Percentiles rank a stretch among this genome's conserved stretches.
These are phyloP conservation scores for Morelia viridis DNA, from an alignment of 2,797 vertebrate genomes.

Conservation along the genomic window DNA sequence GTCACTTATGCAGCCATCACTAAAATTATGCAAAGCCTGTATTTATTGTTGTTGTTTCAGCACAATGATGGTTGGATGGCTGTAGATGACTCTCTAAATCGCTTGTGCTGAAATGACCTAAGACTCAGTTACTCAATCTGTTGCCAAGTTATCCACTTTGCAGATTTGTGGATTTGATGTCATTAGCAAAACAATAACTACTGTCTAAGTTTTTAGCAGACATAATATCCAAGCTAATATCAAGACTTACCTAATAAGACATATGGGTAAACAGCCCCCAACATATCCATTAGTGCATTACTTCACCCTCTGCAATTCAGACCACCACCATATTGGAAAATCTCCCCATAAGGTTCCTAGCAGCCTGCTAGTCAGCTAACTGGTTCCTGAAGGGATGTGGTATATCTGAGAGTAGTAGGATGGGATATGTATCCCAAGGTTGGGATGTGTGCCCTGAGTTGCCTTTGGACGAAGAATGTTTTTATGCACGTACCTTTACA, in stretches of 20 bases:
- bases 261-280: not conserved
- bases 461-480: not conserved
- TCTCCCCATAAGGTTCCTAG: not conserved
- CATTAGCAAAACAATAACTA: not conserved
- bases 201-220: not conserved
- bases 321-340: not conserved
- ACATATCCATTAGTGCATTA: not conserved
- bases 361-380: not conserved
- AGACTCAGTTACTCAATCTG: not conserved
- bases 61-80: not conserved
- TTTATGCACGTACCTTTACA: not conserved
- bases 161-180: not conserved
- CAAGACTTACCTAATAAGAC: not conserved
- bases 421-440: not conserved
- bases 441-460: not conserved
- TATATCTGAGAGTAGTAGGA: not conserved
- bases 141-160: not conserved
- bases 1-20: not conserved
- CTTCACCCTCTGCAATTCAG: not conserved
- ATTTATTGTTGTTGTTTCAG: not conserved
- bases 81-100: too few relatives aligned
- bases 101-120: not conserved
- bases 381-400: not conserved
- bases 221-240: not conserved
- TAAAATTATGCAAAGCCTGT: not conserved